Evolutionary conservation across 2,797 vertebrate genomes (phyloP), one percentile per base, ranked within the genome.

Genomic region (Borostomias antarcticus): DNA sequence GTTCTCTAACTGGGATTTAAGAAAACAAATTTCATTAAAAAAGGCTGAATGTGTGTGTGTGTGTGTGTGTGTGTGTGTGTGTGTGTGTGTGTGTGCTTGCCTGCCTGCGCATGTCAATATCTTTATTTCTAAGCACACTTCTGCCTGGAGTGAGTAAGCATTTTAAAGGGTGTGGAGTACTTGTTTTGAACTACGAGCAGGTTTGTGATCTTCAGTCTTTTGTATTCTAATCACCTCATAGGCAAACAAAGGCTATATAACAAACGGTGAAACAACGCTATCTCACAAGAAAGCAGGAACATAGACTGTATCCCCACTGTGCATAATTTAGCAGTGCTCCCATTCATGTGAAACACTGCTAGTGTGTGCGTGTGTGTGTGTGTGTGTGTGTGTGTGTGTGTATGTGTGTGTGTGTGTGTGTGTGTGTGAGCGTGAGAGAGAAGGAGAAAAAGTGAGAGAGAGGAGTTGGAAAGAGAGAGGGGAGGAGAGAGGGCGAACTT

Each of bases 211-310:
- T 79, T 82, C 77, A 68, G 81, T 87, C 86, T 87, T 91, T 91
- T 91, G 89, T 90, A 86, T 86, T 65, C 88, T 89, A 88, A 89
- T 92, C 85, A 90, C 89, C 90, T 89, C 86, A 82, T 85, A 89
- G 89, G 90, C 75, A 77, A 66, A 58, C 75, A 75, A 60, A 65
- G 81, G 87, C 85, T 85, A 89, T 85, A 89, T 89, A 91, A 90
- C 87, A 90, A 90, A 88, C 79, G 71, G 78, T 85, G 75, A 78
- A 91, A 91, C 86, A 91, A 87, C 73, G 79, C 78, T 89, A 89
- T 92, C 89, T 87, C 72, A 68, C 79, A 85, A 88, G 87, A 90
- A 91, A 91, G 88, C 80, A 85, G 82, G 84, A 88, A 92, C 89
- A 85, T 76, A 88, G 86, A 91, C n/a, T n/a, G n/a, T 89, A 90